phyloP scores from a whole-genome alignment of 2,797 vertebrate species.

The Danio kyathit region DNA sequence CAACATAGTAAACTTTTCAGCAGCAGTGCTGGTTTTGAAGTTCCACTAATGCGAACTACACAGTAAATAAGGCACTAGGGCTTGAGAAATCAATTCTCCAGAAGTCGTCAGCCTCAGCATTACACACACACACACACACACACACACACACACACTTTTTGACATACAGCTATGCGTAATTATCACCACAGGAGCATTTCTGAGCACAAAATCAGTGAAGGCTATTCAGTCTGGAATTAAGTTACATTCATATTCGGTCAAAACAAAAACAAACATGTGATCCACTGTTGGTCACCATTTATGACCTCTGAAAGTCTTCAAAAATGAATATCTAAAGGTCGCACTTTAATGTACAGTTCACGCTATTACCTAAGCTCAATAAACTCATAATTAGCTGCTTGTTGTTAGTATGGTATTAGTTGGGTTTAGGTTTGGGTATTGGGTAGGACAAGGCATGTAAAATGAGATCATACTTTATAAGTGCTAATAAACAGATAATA shows the following conservation, averaged over 20 bases:
- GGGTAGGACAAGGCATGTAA: too few species aligned
- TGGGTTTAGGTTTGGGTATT: too few species aligned
- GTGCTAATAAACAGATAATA: too few species aligned
- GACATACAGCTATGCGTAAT: background rate
- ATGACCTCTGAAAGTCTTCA: background rate
- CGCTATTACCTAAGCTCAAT: too few species aligned
- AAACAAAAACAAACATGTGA: background rate
- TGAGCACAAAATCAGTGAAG: background rate
- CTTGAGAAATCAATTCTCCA: slow-evolving; percentile 30
- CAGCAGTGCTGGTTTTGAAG: slow-evolving; percentile 6
- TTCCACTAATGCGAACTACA: slow-evolving; percentile 64
- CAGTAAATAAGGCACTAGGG: slow-evolving; percentile 74
- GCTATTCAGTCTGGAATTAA: background rate
- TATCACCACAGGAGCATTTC: background rate
- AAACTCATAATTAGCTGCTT: too few species aligned
- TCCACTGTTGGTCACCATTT: background rate
- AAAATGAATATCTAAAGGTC: background rate
- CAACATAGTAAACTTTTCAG: slow-evolving; percentile 33
- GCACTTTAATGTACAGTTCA: too few species aligned
- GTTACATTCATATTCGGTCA: slow-evolving; percentile 9
- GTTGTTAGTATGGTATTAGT: too few species aligned
- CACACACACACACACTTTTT: background rate
- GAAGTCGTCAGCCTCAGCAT: slow-evolving; percentile 1
- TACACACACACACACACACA: background rate
- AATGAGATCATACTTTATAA: too few species aligned